Percentiles rank a stretch among this genome's conserved stretches.
phyloP scores from a whole-genome alignment of 2,888 invertebrate genomes.

The Eristalis tenax region DNA sequence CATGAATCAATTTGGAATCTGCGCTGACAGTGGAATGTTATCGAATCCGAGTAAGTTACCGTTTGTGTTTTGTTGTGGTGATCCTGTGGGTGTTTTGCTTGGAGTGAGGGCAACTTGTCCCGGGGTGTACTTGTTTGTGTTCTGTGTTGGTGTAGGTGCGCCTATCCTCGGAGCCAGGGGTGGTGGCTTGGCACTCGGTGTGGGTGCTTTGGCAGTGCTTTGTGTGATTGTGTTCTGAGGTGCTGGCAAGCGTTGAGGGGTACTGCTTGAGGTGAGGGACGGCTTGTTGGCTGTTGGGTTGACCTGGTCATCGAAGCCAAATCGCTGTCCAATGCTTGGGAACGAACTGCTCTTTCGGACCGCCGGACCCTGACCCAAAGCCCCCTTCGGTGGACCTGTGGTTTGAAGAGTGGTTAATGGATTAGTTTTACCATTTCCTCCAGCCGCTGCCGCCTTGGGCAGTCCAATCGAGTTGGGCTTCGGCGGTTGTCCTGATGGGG shows the following conservation, averaged over 20 bases:
- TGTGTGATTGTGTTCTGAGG: constrained; percentile 23
- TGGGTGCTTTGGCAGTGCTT: not conserved
- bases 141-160: constrained; percentile 8
- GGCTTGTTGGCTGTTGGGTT: not conserved
- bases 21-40: not conserved
- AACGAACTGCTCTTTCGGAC: constrained; percentile 1
- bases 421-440: constrained; percentile 50
- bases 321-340: not conserved
- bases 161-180: not conserved
- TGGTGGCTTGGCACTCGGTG: not conserved
- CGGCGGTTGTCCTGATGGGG: not conserved
- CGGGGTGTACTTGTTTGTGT: not conserved
- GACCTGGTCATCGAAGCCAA: not conserved
- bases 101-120: not conserved
- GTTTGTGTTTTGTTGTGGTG: constrained; percentile 20
- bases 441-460: constrained; percentile 3
- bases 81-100: constrained; percentile 14
- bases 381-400: not conserved
- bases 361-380: not conserved
- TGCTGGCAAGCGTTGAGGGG: constrained; percentile 4
- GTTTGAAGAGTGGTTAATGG: constrained; percentile 12
- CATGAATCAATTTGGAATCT: not conserved
- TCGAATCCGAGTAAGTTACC: constrained; percentile 33
- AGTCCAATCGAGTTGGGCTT: constrained; percentile 13
- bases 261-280: not conserved